Base-by-base conservation (phyloP, 2,888 invertebrate species). In the Punctoribates punctum region DNA sequence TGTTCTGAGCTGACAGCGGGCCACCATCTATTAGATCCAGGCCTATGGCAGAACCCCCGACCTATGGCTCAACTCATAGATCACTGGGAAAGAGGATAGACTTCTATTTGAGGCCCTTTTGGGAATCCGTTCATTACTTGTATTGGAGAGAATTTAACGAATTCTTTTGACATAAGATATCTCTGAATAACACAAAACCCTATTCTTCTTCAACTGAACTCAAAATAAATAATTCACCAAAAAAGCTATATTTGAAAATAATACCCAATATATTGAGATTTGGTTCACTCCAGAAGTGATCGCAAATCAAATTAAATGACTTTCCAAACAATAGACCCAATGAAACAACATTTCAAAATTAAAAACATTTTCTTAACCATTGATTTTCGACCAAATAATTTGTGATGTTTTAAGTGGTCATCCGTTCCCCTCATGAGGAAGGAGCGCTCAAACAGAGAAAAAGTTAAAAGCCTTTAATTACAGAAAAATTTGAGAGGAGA, bases 391-490 rank as follows among this genome's bases (percentile, higher is more conserved):
- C 20, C 57, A 23, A 25, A 20, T 25, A n/a, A 25, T 9, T 11
- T 17, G n/a, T 57, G 23, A 34, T 34, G 57, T n/a, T 25, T 57
- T 57, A 25, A 57, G 57, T 20, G 25, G 25, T 6, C 11, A 23
- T 20, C n/a, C 11, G 20, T 57, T n/a, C 20, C 11, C 57, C 8
- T 23, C 25, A 57, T n/a, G 25, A 25, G 57, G 9, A 17, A 9
- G n/a, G 25, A n/a, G 6, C 17, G 51, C 3, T 20, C n/a, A 6
- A 20, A 57, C 20, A 2, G n/a, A 57, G n/a, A 11, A 25, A 25
- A 57, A 6, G 57, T 57, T 57, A 57, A 57, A 57, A 25, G 25
- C 57, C 57, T 57, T 57, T 25, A 57, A 57, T 57, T 57, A 57
- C 25, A 57, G 11, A 57, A 57, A 48, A 48, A 48, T 48, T 48